phyloP scores from a whole-genome alignment of 2,888 invertebrate species.

The Fabriciana adippe region DNA sequence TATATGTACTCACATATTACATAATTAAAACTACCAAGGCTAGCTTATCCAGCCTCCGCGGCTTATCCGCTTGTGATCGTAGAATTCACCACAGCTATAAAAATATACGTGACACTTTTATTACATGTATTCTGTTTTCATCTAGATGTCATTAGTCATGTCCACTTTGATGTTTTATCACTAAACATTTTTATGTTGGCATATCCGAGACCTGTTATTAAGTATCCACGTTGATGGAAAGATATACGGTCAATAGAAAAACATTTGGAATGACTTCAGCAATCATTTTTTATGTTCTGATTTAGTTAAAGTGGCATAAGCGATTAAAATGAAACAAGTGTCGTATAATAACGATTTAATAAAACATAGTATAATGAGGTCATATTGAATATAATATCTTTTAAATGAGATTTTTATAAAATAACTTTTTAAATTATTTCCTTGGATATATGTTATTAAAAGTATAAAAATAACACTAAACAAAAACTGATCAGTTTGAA shows the following conservation, averaged over 20 bases:
- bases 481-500: neutral
- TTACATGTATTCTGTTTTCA: slow-evolving; percentile 72
- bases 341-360: neutral
- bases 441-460: neutral
- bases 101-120: slow-evolving; percentile 73
- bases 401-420: neutral
- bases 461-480: neutral
- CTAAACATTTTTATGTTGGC: slow-evolving; percentile 68
- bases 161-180: slow-evolving; percentile 75
- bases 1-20: neutral
- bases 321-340: slow-evolving; percentile 37
- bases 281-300: slow-evolving; percentile 44
- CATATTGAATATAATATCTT: neutral
- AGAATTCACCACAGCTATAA: slow-evolving; percentile 52
- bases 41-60: slow-evolving; percentile 2
- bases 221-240: slow-evolving; percentile 57
- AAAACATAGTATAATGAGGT: neutral
- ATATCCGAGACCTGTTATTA: slow-evolving; percentile 59
- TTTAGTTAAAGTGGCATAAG: slow-evolving; percentile 37
- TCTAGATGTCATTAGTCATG: slow-evolving; percentile 74
- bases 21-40: slow-evolving; percentile 15
- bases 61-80: slow-evolving; percentile 41
- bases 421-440: too few relatives aligned
- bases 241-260: slow-evolving; percentile 52
- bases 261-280: slow-evolving; percentile 46